Evolutionary conservation across 2,888 invertebrate genomes (phyloP), one percentile per base, ranked within the genome.

Genomic region (Ophion slaviceki): DNA sequence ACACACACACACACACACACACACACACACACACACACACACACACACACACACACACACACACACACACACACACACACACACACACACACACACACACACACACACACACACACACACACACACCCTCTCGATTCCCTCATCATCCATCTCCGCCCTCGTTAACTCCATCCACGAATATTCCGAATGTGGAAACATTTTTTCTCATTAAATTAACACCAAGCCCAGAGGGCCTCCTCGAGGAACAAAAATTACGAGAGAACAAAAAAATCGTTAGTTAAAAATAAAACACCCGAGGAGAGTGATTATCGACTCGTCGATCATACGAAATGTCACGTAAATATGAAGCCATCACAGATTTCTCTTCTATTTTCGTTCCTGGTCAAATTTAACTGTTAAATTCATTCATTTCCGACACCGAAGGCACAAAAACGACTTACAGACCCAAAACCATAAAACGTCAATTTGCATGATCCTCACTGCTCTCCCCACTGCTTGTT

Each of bases 391-490:
- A 82, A 70, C 75, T 66, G 81, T 78, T 64, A 85, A 71, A 53
- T 4, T 75, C 59, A 59, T 78, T 74, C 28, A 68, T 75, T 53
- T 64, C 62, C 64, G 45, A 7, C 20, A 53, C 57, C 36, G 40
- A 59, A 59, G 8, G 32, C 57, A 28, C 36, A n/a, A 20, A 28
- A 53, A 78, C 74, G 72, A 53, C 62, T 32, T 74, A 66, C 66
- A 47, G 75, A 78, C 74, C 64, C 79, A 71, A 76, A 80, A 76
- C 71, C 75, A 75, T 85, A 72, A 79, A 80, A 82, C 61, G 71
- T 76, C 85, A 76, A 85, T 85, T 82, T 82, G 66, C 82, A 82
- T 82, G 80, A 77, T 76, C 40, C 14, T 0, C 28, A 3, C 57
- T 6, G n/a, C 6, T 40, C 57, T 6, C 28, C 8, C 1, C 28